These are phyloP conservation scores for Bufo gargarizans DNA, from an alignment of 2,113 vertebrate genomes.

Conservation along the genomic window DNA sequence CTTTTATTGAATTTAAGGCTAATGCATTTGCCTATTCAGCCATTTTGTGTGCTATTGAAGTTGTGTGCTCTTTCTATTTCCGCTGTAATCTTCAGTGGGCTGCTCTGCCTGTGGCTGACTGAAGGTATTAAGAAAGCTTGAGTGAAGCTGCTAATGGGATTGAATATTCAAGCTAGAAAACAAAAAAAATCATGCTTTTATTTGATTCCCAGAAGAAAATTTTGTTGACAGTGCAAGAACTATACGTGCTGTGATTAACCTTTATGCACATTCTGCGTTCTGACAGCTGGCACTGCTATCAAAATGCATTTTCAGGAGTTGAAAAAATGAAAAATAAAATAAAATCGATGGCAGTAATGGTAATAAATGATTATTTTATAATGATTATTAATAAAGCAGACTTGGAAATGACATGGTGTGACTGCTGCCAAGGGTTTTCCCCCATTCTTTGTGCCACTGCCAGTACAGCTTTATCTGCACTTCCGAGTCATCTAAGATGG, in stretches of 20 bases:
- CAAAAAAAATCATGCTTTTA: slow-evolving; percentile 55
- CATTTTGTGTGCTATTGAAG: slow-evolving; percentile 35
- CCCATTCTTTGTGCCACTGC: neutral
- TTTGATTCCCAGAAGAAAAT: slow-evolving; percentile 52
- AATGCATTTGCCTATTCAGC: slow-evolving; percentile 36
- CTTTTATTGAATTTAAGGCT: slow-evolving; percentile 27
- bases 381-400: neutral
- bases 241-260: slow-evolving; percentile 34
- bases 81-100: slow-evolving; percentile 46
- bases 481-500: too few relatives aligned
- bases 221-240: slow-evolving; percentile 54
- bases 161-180: slow-evolving; percentile 55
- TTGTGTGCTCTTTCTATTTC: slow-evolving; percentile 40
- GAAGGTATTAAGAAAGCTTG: slow-evolving; percentile 48
- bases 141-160: slow-evolving; percentile 56
- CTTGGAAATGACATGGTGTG: neutral
- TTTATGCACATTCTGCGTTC: slow-evolving; percentile 25
- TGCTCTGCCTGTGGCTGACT: slow-evolving; percentile 49
- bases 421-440: neutral
- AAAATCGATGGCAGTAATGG: neutral
- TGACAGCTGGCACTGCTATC: slow-evolving; percentile 40
- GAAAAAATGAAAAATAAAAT: slow-evolving; percentile 1
- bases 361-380: neutral
- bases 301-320: neutral
- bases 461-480: neutral